Percentiles rank a stretch among this genome's conserved stretches.
Conservation (phyloP, 2,113 vertebrate species). For the Lontra canadensis region DNA sequence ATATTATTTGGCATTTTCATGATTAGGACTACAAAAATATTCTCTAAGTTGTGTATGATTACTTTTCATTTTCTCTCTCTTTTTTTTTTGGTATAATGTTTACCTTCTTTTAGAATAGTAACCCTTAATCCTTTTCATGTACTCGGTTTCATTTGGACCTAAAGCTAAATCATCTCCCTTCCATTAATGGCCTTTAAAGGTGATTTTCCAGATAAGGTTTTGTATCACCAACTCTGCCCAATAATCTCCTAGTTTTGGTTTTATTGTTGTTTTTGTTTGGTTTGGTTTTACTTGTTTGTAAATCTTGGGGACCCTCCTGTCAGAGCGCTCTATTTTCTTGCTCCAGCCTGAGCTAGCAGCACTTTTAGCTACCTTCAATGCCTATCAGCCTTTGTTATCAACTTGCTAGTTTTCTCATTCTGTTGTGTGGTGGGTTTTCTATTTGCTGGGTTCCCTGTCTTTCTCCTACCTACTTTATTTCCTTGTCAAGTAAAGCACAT, state of each 20-base stretch:
- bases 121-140: not conserved
- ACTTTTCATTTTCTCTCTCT: not conserved
- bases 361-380: not conserved
- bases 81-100: not conserved
- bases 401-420: not conserved
- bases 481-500: not conserved
- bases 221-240: not conserved
- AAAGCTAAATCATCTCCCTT: not conserved
- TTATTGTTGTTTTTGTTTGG: too few species aligned
- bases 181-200: not conserved
- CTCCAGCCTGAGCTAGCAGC: not conserved
- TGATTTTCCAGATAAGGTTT: not conserved
- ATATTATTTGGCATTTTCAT: not conserved
- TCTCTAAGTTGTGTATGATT: not conserved
- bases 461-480: not conserved
- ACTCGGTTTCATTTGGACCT: slow-evolving; percentile 6
- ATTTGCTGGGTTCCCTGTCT: not conserved
- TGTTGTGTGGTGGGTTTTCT: not conserved
- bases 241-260: not conserved
- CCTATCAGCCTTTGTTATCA: not conserved
- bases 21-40: not conserved
- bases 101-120: not conserved
- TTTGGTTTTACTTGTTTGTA: not conserved
- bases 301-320: not conserved
- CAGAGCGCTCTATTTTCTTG: not conserved